Conservation (phyloP, 1,140 invertebrate species). For the Oedothorax gibbosus region DNA sequence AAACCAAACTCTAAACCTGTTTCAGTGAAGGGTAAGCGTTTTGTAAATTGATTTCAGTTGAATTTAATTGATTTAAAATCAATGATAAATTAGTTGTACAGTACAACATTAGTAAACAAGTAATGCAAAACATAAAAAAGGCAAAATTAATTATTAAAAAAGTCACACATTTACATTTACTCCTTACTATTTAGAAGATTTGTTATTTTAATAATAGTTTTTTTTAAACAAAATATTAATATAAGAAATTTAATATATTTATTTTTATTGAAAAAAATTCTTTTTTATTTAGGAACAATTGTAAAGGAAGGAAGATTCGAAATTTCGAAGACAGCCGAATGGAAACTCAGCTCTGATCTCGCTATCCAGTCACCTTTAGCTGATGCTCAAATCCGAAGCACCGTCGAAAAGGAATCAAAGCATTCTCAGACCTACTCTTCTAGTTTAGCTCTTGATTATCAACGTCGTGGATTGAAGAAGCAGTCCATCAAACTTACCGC, state of each 20-base stretch:
- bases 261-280: not conserved
- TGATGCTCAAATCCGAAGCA: not conserved
- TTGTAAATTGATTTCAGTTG: not conserved
- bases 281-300: constrained; percentile 45
- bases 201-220: not conserved
- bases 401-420: constrained; percentile 26
- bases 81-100: not conserved
- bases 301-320: constrained; percentile 37
- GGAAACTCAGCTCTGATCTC: constrained; percentile 49
- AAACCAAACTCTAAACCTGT: constrained; percentile 4
- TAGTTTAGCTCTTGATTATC: constrained; percentile 18
- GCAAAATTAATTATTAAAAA: not conserved
- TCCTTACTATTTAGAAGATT: not conserved
- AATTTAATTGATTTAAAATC: not conserved
- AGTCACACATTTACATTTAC: not conserved
- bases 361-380: not conserved
- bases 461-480: not conserved
- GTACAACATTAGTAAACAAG: no score
- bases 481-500: not conserved
- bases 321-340: constrained; percentile 24
- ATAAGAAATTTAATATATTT: not conserved
- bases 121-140: no score
- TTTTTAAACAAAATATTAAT: not conserved
- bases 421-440: not conserved
- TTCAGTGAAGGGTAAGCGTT: constrained; percentile 22